phyloP scores from a whole-genome alignment of 2,113 vertebrate species.

The Hylia prasina region DNA sequence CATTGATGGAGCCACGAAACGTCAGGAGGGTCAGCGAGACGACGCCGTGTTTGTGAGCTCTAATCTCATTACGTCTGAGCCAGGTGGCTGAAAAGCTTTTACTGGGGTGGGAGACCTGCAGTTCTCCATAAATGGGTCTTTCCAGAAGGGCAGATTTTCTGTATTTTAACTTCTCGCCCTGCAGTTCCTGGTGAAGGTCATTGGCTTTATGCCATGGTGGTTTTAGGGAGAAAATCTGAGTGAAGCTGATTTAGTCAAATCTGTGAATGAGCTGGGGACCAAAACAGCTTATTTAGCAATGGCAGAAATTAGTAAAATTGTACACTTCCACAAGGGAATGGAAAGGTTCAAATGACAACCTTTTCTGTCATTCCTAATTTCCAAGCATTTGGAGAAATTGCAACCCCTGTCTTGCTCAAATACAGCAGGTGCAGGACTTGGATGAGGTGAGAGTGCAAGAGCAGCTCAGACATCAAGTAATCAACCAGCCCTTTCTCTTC shows the following conservation, averaged over 20 bases:
- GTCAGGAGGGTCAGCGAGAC: background rate
- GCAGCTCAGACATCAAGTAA: background rate
- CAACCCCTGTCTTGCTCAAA: background rate
- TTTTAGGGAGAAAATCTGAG: background rate
- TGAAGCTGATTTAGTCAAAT: background rate
- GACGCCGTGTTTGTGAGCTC: accelerated
- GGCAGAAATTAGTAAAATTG: background rate
- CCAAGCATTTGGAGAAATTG: background rate
- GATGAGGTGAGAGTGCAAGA: background rate
- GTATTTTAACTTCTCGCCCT: background rate
- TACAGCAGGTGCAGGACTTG: background rate
- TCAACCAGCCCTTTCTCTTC: background rate
- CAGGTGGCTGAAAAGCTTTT: background rate
- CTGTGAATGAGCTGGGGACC: background rate
- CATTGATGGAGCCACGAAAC: accelerated
- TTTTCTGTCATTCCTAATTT: background rate
- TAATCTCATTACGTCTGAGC: accelerated
- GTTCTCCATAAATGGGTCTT: background rate
- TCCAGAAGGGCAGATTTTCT: background rate
- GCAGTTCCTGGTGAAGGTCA: background rate
- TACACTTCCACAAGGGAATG: background rate
- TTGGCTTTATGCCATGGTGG: background rate
- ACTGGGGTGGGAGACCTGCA: background rate
- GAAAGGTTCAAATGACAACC: background rate
- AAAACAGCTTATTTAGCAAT: background rate